Base-by-base conservation (phyloP, 2,797 vertebrate species). In the Botia kubotai region DNA sequence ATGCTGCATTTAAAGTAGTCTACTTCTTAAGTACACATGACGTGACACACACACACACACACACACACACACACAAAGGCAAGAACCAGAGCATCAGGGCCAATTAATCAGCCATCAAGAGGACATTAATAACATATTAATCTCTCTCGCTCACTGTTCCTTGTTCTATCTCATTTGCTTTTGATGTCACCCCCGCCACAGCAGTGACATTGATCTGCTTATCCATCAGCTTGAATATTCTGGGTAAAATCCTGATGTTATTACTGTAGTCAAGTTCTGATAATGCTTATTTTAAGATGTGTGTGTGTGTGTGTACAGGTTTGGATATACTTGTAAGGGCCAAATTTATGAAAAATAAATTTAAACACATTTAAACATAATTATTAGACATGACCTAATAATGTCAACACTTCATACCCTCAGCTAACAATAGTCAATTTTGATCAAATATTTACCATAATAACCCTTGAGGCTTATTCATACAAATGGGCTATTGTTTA, bases 41-140 rank as follows among this genome's bases (percentile, higher is more conserved):
- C 29, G 50, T 57, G 60, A 50, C 17, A 12, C 36, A 48, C 43
- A 70, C 33, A 48, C 65, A 21, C 33, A 23, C 52, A 39, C 36
- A 71, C 53, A 46, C 2, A 43, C 57, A 58, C 36, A 65, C 53
- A 46, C 2, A 43, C 33, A 78, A 46, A 57, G 50, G 12, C 11
- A 43, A 50, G 55, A 65, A 57, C 36, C 21, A 39, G 4, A 48
- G 55, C 43, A 79, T 57, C 66, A 66, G 72, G 63, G 52, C n/a
- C 52, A 81, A 79, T 80, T 78, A 66, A 76, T 85, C 77, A 76
- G 72, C 72, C 48, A 60, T 77, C 77, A 77, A 80, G 78, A 70
- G 69, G 75, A 52, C 75, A 74, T 65, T 68, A 66, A 67, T 73
- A 78, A 72, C 70, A 82, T 73, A 74, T 73, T 69, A 67, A 67